Evolutionary conservation across 2,888 invertebrate species (phyloP).

Genomic region (Xanthia togata): DNA sequence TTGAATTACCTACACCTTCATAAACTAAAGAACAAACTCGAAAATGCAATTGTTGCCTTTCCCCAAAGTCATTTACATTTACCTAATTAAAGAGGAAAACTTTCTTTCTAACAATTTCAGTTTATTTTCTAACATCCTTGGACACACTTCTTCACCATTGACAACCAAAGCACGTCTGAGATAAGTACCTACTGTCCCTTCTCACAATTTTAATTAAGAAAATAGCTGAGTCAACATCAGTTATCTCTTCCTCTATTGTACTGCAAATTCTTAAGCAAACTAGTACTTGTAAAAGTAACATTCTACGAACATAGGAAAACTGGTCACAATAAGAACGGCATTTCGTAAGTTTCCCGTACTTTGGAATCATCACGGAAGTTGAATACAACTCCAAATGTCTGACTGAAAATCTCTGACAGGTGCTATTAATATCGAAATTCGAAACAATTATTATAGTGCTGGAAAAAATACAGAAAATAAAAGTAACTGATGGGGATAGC

Average conservation of each 20-base stretch:
- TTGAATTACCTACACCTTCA: too few relatives aligned
- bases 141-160: slow-evolving; percentile 47
- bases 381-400: too few relatives aligned
- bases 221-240: not conserved
- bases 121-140: not conserved
- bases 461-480: not conserved
- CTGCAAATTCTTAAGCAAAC: not conserved
- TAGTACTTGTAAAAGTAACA: not conserved
- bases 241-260: not conserved
- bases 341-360: too few relatives aligned
- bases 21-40: too few relatives aligned
- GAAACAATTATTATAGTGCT: too few relatives aligned
- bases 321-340: not conserved
- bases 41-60: too few relatives aligned
- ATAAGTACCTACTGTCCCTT: slow-evolving; percentile 48
- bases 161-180: slow-evolving; percentile 58
- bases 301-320: not conserved
- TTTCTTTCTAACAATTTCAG: slow-evolving; percentile 13
- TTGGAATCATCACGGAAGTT: too few relatives aligned
- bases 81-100: not conserved
- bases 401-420: not conserved
- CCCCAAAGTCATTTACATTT: too few relatives aligned
- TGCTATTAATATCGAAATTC: too few relatives aligned
- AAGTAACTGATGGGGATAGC: not conserved
- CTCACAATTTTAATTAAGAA: slow-evolving; percentile 18